Percentiles rank a stretch among this genome's conserved stretches.
These are phyloP conservation scores for Glaucopsyche alexis DNA, from an alignment of 2,888 invertebrate genomes.

Conservation along the genomic window DNA sequence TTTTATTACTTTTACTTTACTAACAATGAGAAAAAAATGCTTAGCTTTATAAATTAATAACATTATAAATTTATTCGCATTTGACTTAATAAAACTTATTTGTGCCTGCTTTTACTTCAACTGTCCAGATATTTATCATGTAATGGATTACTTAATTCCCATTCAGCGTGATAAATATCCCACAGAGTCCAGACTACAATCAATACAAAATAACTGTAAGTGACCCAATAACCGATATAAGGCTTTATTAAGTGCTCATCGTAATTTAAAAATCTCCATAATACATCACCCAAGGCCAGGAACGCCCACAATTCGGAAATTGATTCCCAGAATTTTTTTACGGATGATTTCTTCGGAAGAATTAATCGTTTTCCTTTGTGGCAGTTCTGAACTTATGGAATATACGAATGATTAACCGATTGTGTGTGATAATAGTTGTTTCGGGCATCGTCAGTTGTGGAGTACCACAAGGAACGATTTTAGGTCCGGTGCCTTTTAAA, in stretches of 20 bases:
- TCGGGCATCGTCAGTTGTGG: not conserved
- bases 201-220: constrained; percentile 16
- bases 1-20: not conserved
- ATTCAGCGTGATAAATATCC: constrained; percentile 9
- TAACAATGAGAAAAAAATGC: not conserved
- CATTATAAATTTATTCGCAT: not conserved
- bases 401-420: not conserved
- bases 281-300: constrained; percentile 21
- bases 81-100: not conserved
- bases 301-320: constrained; percentile 25
- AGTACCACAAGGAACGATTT: not conserved
- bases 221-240: constrained; percentile 27
- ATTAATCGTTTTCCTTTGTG: constrained; percentile 1
- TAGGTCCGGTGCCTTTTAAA: not conserved
- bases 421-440: not conserved
- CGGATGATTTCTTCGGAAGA: not conserved
- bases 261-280: constrained; percentile 18
- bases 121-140: not conserved
- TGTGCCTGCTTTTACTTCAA: not conserved
- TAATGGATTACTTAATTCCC: constrained; percentile 7
- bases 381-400: not conserved
- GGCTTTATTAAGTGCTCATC: constrained; percentile 22
- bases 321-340: constrained; percentile 10
- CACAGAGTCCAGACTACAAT: constrained; percentile 4
- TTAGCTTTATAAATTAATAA: no score